Evolutionary conservation across 2,113 vertebrate species (phyloP), one percentile per base, ranked within the genome.

Genomic region (Tapirus terrestris): DNA sequence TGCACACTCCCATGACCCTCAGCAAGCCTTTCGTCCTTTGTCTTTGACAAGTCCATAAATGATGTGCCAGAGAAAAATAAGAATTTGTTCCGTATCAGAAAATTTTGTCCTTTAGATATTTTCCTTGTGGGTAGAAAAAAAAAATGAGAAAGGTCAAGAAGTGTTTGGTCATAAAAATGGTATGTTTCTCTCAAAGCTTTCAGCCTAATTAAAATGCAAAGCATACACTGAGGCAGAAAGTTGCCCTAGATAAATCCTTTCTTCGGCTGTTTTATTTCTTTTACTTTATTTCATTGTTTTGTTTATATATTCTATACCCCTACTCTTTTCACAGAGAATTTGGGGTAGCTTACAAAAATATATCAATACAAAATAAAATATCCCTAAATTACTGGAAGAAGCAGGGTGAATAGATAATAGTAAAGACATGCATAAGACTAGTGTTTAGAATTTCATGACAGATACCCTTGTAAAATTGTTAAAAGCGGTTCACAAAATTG

Each of bases 71-170:
- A 92, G 61, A 75, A 94, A 97, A 95, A 88, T 56, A 97, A 90
- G 53, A 94, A 95, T 83, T 93, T 94, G 86, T 88, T 98, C 60
- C 90, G 61, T 95, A 94, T 95, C 80, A 97, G 45, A 95, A 95
- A 95, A n/a, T 88, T 98, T 77, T 89, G 60, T 73, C 81, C 89
- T 94, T 94, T 96, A 75, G 48, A 83, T 93, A 76, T 95, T 97
- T 98, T 94, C 73, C 93, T 97, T 92, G 75, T 80, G 83, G 27
- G 14, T 75, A 79, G 72, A 27, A 77, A 73, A 76, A 76, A 93
- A 70, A 77, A 95, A 53, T 70, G 33, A 86, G 56, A 96, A 96
- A 82, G 75, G 67, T 96, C 83, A 92, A 84, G 29, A 73, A 90
- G 60, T 63, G 33, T 96, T 96, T 96, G 83, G 65, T 94, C 86